These are phyloP conservation scores for Adelphocoris suturalis DNA, from an alignment of 2,888 invertebrate genomes.

Conservation along the genomic window DNA sequence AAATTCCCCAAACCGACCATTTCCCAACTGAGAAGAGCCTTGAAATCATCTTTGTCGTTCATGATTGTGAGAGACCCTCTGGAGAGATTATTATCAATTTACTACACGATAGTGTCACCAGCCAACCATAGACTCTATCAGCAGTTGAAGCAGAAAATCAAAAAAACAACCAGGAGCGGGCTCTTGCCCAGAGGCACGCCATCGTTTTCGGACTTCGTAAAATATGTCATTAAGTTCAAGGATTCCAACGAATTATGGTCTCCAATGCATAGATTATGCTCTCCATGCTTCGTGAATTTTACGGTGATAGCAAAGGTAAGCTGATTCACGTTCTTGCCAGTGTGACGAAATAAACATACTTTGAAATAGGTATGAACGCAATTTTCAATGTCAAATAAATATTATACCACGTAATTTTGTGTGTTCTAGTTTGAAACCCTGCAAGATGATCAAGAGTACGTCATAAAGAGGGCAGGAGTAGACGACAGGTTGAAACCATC, in stretches of 20 bases:
- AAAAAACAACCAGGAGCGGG: conserved; percentile 54
- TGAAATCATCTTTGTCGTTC: conserved; percentile 88
- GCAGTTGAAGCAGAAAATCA: conserved; percentile 82
- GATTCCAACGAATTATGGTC: conserved; percentile 92
- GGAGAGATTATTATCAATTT: conserved; percentile 89
- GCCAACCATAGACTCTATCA: conserved; percentile 90
- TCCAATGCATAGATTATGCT: conserved; percentile 89
- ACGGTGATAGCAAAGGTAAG: conserved; percentile 83
- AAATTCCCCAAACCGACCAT: conserved; percentile 88
- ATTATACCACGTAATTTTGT: too few species aligned
- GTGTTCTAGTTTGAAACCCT: conserved; percentile 80
- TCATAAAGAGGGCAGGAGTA: conserved; percentile 87
- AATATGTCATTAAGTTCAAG: conserved; percentile 84
- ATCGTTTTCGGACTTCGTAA: conserved; percentile 89
- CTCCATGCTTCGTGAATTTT: conserved; percentile 87
- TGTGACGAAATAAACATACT: neutral
- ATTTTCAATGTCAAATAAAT: too few species aligned
- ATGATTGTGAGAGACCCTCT: conserved; percentile 90
- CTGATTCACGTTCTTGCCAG: neutral
- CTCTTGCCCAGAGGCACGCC: conserved; percentile 79
- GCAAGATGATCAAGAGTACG: conserved; percentile 89
- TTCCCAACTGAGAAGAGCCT: conserved; percentile 85
- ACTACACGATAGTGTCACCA: conserved; percentile 90
- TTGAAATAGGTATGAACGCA: too few species aligned
- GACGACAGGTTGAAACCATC: conserved; percentile 87